Percentiles rank a stretch among this genome's conserved stretches.
Conservation (phyloP, 2,113 vertebrate genomes). For the Onychorhynchus coronatus region DNA sequence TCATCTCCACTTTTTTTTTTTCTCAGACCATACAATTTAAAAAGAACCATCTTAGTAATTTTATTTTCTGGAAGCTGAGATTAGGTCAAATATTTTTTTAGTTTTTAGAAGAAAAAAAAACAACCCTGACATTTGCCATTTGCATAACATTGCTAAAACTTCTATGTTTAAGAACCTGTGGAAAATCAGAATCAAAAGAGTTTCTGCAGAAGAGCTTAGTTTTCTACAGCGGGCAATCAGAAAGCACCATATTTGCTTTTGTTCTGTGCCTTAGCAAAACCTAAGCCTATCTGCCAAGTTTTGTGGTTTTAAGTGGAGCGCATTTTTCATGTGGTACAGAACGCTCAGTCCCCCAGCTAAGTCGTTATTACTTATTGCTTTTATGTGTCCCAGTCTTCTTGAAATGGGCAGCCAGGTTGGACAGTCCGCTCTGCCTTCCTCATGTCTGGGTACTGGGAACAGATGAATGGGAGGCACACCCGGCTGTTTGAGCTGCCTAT, state of each 20-base stretch:
- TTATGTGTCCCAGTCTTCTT: conserved; percentile 10
- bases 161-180: neutral
- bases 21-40: neutral
- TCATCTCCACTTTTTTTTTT: neutral
- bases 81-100: neutral
- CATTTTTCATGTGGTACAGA: conserved; percentile 30
- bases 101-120: neutral
- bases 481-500: neutral
- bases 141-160: neutral
- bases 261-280: neutral
- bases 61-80: neutral
- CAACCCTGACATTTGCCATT: neutral
- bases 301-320: neutral
- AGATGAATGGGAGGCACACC: conserved; percentile 17
- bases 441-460: neutral
- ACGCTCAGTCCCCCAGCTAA: neutral
- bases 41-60: neutral
- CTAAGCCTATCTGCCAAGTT: conserved; percentile 23
- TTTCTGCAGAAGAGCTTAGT: neutral
- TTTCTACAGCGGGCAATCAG: neutral
- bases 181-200: neutral
- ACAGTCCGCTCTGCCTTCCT: neutral
- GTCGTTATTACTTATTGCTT: conserved; percentile 29
- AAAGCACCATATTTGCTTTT: conserved; percentile 34
- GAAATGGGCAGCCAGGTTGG: conserved; percentile 30